A percentile compares a stretch with the other conserved stretches of the same genome.
phyloP scores from a whole-genome alignment of 2,797 vertebrate genomes.

The Sebastiscus tertius region DNA sequence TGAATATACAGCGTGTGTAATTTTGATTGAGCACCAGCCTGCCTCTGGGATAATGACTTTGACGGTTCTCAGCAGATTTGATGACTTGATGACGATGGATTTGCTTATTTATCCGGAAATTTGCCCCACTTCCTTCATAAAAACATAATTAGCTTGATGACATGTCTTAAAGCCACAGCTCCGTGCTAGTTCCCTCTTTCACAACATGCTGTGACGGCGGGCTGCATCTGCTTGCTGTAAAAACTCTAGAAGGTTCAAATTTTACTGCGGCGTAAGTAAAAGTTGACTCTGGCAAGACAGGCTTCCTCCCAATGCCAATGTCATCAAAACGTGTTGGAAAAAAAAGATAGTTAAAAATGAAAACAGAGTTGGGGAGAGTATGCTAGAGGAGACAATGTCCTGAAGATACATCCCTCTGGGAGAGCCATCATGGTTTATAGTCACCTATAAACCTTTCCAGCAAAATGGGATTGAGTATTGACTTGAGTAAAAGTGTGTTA shows the following conservation, averaged over 20 bases:
- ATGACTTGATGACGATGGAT: slow-evolving; percentile 84
- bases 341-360: slow-evolving; percentile 60
- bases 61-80: slow-evolving; percentile 78
- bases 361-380: slow-evolving; percentile 52
- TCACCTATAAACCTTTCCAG: slow-evolving; percentile 73
- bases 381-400: slow-evolving; percentile 65
- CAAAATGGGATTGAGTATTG: slow-evolving; percentile 79
- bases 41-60: slow-evolving; percentile 81
- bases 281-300: slow-evolving; percentile 62
- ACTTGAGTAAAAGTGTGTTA: slow-evolving; percentile 72
- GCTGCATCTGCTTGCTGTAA: slow-evolving; percentile 34
- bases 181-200: neutral
- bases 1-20: slow-evolving; percentile 81
- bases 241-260: slow-evolving; percentile 29
- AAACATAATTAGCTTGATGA: slow-evolving; percentile 77
- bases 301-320: slow-evolving; percentile 34
- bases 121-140: slow-evolving; percentile 76
- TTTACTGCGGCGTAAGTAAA: slow-evolving; percentile 66
- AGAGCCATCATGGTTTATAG: slow-evolving; percentile 75
- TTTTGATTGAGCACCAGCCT: slow-evolving; percentile 82
- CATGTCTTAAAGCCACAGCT: slow-evolving; percentile 66
- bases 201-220: neutral
- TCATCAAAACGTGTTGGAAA: slow-evolving; percentile 44
- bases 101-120: slow-evolving; percentile 80
- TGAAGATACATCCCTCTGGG: slow-evolving; percentile 62